These are phyloP conservation scores for Torymus texanus DNA, from an alignment of 2,888 invertebrate genomes.

Conservation along the genomic window DNA sequence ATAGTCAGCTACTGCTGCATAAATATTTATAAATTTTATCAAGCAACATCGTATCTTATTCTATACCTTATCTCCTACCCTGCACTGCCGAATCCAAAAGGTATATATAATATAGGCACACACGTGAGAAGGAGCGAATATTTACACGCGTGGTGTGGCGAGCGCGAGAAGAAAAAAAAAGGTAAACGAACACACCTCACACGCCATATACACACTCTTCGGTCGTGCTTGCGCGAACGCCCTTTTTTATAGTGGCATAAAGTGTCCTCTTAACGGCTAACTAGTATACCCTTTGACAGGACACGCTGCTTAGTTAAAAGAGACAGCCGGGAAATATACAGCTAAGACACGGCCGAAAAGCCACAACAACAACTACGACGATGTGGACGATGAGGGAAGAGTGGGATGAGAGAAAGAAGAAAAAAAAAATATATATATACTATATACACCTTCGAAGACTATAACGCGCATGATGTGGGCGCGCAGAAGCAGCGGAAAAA, in stretches of 20 bases:
- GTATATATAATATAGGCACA: too few relatives aligned
- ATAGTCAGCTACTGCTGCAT: too few relatives aligned
- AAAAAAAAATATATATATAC: background rate
- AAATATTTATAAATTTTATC: too few relatives aligned
- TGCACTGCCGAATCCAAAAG: too few relatives aligned
- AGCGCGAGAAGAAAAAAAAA: background rate
- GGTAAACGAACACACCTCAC: too few relatives aligned
- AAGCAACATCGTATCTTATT: too few relatives aligned
- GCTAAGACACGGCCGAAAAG: background rate
- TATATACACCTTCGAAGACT: background rate
- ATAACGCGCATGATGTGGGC: background rate
- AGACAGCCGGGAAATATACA: constrained; percentile 12
- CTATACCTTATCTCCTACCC: too few relatives aligned
- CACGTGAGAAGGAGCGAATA: too few relatives aligned
- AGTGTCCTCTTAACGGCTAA: constrained; percentile 14
- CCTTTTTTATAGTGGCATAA: constrained; percentile 20
- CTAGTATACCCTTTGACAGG: constrained; percentile 5
- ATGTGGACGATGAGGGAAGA: background rate
- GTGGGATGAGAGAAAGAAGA: background rate
- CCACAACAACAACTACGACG: background rate
- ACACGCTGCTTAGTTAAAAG: constrained; percentile 26
- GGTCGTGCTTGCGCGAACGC: too few relatives aligned
- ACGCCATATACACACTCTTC: background rate
- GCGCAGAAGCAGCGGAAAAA: background rate
- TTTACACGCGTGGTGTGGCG: too few relatives aligned